phyloP scores from a whole-genome alignment of 2,888 invertebrate species.

The Drosophila koepferae region DNA sequence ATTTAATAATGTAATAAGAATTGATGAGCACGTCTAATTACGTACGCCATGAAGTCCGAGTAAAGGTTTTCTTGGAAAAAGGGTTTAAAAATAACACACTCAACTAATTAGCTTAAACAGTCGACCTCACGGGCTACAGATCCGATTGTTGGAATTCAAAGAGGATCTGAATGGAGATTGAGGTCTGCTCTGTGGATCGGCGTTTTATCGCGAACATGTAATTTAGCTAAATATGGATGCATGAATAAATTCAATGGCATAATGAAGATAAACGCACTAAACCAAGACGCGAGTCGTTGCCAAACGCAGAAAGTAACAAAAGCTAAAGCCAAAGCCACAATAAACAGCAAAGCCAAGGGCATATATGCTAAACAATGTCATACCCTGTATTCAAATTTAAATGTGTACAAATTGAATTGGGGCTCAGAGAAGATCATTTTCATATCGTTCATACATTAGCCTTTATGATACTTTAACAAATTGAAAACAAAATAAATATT shows the following conservation, averaged over 20 bases:
- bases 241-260: slow-evolving; percentile 78
- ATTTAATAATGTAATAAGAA: slow-evolving; percentile 46
- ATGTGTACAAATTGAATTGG: too few species aligned
- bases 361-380: background rate
- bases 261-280: slow-evolving; percentile 69
- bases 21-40: slow-evolving; percentile 52
- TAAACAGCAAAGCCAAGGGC: background rate
- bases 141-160: slow-evolving; percentile 2
- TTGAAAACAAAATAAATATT: too few species aligned
- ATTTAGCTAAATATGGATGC: slow-evolving; percentile 76
- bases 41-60: slow-evolving; percentile 7
- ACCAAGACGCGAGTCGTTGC: slow-evolving; percentile 34
- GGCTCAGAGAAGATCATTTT: too few species aligned
- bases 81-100: slow-evolving; percentile 39
- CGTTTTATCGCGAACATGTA: slow-evolving; percentile 70
- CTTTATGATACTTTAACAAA: too few species aligned
- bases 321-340: slow-evolving; percentile 7
- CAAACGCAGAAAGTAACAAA: slow-evolving; percentile 26
- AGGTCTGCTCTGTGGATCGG: slow-evolving; percentile 1
- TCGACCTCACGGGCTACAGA: slow-evolving; percentile 19
- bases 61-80: slow-evolving; percentile 52
- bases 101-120: slow-evolving; percentile 70
- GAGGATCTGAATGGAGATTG: slow-evolving; percentile 3
- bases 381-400: slow-evolving; percentile 27
- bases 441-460: too few species aligned